phyloP scores from a whole-genome alignment of 2,797 vertebrate genomes.

The Choloepus didactylus region DNA sequence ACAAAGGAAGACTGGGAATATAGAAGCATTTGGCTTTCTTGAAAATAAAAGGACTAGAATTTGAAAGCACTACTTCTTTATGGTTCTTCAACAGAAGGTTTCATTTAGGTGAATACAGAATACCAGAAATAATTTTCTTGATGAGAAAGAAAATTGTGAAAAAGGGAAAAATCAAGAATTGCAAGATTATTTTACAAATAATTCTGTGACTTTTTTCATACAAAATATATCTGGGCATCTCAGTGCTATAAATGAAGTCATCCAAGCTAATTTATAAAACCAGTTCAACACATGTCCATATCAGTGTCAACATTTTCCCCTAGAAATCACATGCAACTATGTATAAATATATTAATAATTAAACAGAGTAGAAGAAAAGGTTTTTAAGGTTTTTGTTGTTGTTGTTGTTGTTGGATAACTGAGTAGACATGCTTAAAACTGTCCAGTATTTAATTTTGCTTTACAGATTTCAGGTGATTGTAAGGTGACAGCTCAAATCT shows the following conservation, averaged over 20 bases:
- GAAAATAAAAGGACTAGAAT: neutral
- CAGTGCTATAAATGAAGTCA: slow-evolving; percentile 18
- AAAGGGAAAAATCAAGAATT: neutral
- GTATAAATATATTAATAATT: slow-evolving; percentile 79
- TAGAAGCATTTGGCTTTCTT: neutral
- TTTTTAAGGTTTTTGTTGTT: neutral
- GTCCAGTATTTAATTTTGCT: neutral
- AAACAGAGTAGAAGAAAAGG: slow-evolving; percentile 66
- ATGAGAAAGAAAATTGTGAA: neutral
- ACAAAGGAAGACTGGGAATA: neutral
- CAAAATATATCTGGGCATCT: neutral
- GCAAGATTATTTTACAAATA: slow-evolving; percentile 31
- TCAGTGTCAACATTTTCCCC: slow-evolving; percentile 72
- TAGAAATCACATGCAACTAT: slow-evolving; percentile 61
- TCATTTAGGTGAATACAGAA: neutral
- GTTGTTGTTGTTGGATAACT: slow-evolving; percentile 79
- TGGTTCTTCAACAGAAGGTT: neutral
- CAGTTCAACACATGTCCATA: slow-evolving; percentile 27
- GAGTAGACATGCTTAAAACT: slow-evolving; percentile 55
- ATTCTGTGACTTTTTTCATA: slow-evolving; percentile 27
- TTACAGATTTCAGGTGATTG: neutral
- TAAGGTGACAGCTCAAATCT: neutral
- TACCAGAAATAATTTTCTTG: neutral
- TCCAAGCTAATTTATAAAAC: neutral
- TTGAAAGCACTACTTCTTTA: neutral